Conservation (phyloP, 2,113 vertebrate species). For the Procapra przewalskii region DNA sequence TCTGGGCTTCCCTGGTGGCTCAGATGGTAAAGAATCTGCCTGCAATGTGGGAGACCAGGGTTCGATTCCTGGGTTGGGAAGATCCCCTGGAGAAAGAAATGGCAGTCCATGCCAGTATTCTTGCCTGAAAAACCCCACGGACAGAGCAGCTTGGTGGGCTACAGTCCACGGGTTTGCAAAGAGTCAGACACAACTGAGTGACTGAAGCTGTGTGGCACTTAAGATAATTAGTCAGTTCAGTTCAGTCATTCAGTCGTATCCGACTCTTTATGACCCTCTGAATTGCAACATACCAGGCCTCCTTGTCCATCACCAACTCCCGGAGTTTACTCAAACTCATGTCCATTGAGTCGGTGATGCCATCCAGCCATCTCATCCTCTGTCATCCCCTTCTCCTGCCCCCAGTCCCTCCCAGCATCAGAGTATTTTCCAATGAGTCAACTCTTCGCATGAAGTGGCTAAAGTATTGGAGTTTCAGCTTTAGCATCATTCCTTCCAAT, state of each 20-base stretch:
- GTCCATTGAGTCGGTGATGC: accelerated
- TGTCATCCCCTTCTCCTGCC: no score
- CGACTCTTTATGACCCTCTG: no score
- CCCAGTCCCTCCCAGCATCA: no score
- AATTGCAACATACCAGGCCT: no score
- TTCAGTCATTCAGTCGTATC: no score
- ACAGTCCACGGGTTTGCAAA: not conserved
- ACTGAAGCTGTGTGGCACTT: not conserved
- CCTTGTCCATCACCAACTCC: no score
- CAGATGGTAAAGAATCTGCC: not conserved
- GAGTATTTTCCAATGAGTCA: no score
- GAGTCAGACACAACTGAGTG: not conserved
- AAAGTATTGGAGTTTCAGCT: no score
- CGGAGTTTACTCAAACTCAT: no score
- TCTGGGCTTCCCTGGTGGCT: not conserved
- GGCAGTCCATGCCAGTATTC: not conserved
- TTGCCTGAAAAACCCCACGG: not conserved
- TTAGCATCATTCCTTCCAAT: no score
- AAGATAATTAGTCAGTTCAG: not conserved
- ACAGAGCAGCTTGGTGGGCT: not conserved
- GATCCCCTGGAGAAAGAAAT: not conserved
- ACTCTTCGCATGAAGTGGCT: no score
- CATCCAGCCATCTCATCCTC: no score
- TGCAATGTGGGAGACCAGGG: not conserved
- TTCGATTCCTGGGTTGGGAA: not conserved